phyloP scores from a whole-genome alignment of 1,140 invertebrate species.

The Drosophila biarmipes region DNA sequence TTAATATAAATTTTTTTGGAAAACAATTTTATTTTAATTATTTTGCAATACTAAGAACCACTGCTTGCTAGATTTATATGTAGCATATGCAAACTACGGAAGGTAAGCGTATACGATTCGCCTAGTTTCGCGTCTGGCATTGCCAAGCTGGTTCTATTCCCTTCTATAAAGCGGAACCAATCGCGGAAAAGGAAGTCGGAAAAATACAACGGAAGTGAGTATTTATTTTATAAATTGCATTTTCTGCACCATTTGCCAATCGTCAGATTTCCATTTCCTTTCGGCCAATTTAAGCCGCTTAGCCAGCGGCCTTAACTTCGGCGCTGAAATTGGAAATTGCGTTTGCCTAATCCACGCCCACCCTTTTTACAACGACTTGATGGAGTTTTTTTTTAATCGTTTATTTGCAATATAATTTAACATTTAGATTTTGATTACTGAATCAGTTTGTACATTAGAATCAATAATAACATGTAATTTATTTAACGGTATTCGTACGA shows the following conservation, averaged over 20 bases:
- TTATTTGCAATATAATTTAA: conserved; percentile 75
- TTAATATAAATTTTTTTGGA: too few relatives aligned
- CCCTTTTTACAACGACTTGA: background rate
- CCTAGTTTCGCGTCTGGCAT: conserved; percentile 28
- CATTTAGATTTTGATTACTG: conserved; percentile 73
- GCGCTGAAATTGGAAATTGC: conserved; percentile 25
- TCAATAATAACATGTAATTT: conserved; percentile 57
- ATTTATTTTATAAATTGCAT: conserved; percentile 69
- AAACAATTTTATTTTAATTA: too few relatives aligned
- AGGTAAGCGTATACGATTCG: conserved; percentile 51
- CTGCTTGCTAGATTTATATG: conserved; percentile 12
- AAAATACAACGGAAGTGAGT: conserved; percentile 17
- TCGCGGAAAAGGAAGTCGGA: conserved; percentile 9
- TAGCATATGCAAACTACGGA: conserved; percentile 44
- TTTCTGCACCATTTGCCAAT: conserved; percentile 55
- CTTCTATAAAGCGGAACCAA: conserved; percentile 1
- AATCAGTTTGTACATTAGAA: conserved; percentile 69
- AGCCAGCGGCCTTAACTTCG: conserved; percentile 19
- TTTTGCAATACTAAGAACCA: background rate
- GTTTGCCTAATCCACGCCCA: conserved; percentile 17
- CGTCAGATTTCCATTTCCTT: conserved; percentile 32
- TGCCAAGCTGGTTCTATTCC: conserved; percentile 23
- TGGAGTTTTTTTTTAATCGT: conserved; percentile 43
- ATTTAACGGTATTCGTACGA: conserved; percentile 27
- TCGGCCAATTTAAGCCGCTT: conserved; percentile 64